A percentile compares a stretch with the other conserved stretches of the same genome.
These are phyloP conservation scores for Dasypolia templi DNA, from an alignment of 2,888 invertebrate species.

Conservation along the genomic window DNA sequence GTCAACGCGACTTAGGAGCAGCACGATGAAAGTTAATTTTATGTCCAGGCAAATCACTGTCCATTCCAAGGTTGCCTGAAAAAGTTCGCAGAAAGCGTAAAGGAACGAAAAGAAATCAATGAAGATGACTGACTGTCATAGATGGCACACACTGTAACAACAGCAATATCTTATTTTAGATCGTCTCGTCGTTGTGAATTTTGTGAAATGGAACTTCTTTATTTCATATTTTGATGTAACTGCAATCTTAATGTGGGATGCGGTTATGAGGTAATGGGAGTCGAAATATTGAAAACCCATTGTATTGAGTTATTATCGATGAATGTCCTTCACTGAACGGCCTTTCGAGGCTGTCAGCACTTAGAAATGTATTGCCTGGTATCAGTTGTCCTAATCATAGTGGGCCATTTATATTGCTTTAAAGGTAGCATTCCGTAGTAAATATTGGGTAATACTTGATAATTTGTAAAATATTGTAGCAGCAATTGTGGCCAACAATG, in stretches of 20 bases:
- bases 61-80: too few species aligned
- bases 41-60: too few species aligned
- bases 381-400: constrained; percentile 32
- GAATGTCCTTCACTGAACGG: constrained; percentile 50
- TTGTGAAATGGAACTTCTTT: constrained; percentile 26
- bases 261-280: constrained; percentile 53
- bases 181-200: not conserved
- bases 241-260: constrained; percentile 62
- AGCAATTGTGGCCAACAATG: constrained; percentile 1
- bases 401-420: constrained; percentile 10
- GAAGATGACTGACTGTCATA: too few species aligned
- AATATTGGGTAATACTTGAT: constrained; percentile 14
- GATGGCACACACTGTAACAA: not conserved
- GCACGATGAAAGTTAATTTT: too few species aligned
- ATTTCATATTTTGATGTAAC: constrained; percentile 7
- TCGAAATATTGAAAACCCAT: constrained; percentile 61
- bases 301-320: constrained; percentile 57
- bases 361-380: constrained; percentile 18
- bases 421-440: constrained; percentile 29
- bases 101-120: not conserved
- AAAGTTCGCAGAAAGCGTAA: too few species aligned
- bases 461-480: not conserved
- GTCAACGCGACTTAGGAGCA: not conserved
- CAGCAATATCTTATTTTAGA: not conserved
- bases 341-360: constrained; percentile 52